phyloP scores from a whole-genome alignment of 2,113 vertebrate genomes.

The Circaetus gallicus region DNA sequence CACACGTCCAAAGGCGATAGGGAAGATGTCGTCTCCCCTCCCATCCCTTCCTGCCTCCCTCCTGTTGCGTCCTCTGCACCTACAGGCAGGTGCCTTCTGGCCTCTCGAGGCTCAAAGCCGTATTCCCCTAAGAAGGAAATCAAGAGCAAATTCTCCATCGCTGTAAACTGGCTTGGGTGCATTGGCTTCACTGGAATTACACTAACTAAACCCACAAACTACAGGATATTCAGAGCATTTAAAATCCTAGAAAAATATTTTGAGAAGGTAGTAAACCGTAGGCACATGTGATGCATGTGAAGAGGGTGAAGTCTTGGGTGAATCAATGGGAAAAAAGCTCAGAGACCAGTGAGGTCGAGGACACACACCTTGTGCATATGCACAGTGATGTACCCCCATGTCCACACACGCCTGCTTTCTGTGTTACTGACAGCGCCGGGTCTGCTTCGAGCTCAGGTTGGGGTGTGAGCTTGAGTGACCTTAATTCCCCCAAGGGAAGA shows the following conservation, averaged over 20 bases:
- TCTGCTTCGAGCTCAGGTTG: neutral
- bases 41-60: neutral
- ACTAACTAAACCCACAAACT: neutral
- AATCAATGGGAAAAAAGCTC: neutral
- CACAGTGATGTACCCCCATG: neutral
- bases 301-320: neutral
- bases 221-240: neutral
- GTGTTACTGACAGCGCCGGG: fast-evolving
- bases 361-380: neutral
- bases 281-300: fast-evolving
- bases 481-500: neutral
- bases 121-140: neutral
- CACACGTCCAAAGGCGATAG: fast-evolving
- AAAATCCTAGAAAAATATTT: neutral
- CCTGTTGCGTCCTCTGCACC: neutral
- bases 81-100: neutral
- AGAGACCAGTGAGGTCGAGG: neutral
- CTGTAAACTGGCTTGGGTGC: neutral
- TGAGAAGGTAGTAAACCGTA: neutral
- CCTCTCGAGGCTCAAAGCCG: neutral
- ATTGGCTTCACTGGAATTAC: neutral
- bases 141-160: neutral
- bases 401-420: fast-evolving
- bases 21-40: neutral
- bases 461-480: neutral